Evolutionary conservation across 1,140 invertebrate genomes (phyloP).

Genomic region (Caenorhabditis inopinata): DNA sequence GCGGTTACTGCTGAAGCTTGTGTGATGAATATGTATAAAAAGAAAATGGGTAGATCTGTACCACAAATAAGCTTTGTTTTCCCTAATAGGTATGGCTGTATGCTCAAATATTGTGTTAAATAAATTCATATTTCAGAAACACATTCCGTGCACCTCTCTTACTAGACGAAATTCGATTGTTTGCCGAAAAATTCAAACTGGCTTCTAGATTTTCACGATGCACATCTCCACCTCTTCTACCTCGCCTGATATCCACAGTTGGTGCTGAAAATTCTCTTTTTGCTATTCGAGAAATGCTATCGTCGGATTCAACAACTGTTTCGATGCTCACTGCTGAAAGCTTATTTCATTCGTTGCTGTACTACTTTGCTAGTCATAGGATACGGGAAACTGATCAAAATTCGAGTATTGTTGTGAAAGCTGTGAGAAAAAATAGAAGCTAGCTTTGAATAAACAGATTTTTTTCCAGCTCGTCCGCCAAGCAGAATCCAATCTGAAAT

Average conservation of each 20-base stretch:
- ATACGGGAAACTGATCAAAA: background rate
- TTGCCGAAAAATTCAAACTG: background rate
- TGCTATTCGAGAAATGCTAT: background rate
- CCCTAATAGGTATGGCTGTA: background rate
- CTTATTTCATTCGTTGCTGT: background rate
- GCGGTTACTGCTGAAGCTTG: background rate
- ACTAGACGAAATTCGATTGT: background rate
- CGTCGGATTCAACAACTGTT: background rate
- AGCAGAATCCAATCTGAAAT: background rate
- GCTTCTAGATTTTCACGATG: background rate
- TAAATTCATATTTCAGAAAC: background rate
- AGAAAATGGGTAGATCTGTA: background rate
- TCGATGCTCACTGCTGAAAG: background rate
- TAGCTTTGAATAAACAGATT: background rate
- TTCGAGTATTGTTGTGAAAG: background rate
- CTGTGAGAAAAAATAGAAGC: background rate
- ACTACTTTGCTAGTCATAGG: conserved; percentile 2
- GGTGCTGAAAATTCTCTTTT: background rate
- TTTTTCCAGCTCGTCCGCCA: background rate
- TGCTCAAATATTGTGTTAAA: background rate
- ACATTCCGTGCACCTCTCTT: background rate
- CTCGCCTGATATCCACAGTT: background rate
- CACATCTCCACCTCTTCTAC: background rate
- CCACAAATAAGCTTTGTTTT: background rate
- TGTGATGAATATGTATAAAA: background rate